Conservation (phyloP, 2,113 vertebrate species). For the Plectropomus leopardus region DNA sequence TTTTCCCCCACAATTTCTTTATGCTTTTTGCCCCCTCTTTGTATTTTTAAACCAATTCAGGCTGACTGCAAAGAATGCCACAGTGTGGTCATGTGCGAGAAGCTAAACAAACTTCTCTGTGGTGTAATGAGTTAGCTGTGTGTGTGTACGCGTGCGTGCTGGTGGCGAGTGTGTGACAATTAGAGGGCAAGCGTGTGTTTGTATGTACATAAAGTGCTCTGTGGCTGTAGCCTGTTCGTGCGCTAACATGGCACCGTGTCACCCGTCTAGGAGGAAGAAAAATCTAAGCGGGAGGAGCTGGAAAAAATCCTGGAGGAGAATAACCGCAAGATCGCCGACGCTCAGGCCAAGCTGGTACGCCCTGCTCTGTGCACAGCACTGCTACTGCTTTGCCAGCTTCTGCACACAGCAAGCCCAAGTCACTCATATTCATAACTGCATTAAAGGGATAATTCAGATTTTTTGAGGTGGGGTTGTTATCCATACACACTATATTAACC, state of each 20-base stretch:
- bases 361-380: not conserved
- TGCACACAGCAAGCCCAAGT: not conserved
- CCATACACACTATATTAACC: too few species aligned
- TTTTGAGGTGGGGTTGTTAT: too few species aligned
- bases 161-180: slow-evolving; percentile 28
- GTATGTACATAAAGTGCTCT: slow-evolving; percentile 26
- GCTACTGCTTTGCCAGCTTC: not conserved
- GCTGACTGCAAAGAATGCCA: slow-evolving; percentile 54
- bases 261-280: slow-evolving; percentile 99
- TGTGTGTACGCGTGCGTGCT: slow-evolving; percentile 5
- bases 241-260: slow-evolving; percentile 94
- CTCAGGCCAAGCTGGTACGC: slow-evolving; percentile 98
- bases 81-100: slow-evolving; percentile 59
- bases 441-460: too few species aligned
- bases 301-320: slow-evolving; percentile 99
- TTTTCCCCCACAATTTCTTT: slow-evolving; percentile 33
- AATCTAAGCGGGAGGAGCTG: slow-evolving; percentile 98
- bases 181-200: slow-evolving; percentile 34
- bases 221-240: slow-evolving; percentile 70
- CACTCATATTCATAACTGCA: not conserved
- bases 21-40: slow-evolving; percentile 34
- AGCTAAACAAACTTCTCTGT: slow-evolving; percentile 65
- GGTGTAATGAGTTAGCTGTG: slow-evolving; percentile 32
- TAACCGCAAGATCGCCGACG: slow-evolving; percentile 99
- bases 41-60: slow-evolving; percentile 50